Conservation (phyloP, 2,888 invertebrate species). For the Barypeithes pellucidus region DNA sequence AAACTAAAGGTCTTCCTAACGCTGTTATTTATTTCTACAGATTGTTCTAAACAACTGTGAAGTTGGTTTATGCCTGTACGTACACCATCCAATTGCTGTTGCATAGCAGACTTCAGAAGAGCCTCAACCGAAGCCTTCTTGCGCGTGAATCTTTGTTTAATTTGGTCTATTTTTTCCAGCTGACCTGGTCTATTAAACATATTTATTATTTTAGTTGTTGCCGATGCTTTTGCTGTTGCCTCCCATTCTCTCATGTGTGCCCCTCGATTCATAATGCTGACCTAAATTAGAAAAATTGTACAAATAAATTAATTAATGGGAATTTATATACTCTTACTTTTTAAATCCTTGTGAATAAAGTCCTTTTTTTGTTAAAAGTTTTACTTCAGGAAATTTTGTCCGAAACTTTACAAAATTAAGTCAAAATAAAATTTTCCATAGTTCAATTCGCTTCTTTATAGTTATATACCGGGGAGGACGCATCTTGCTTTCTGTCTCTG, state of each 20-base stretch:
- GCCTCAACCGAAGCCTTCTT: slow-evolving; percentile 94
- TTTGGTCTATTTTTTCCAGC: slow-evolving; percentile 91
- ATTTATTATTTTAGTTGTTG: slow-evolving; percentile 89
- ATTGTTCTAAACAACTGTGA: slow-evolving; percentile 88
- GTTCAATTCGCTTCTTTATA: no score
- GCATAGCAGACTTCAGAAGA: slow-evolving; percentile 97
- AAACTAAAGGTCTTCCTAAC: slow-evolving; percentile 84
- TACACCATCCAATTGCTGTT: slow-evolving; percentile 97
- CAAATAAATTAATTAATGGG: neutral
- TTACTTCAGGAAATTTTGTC: no score
- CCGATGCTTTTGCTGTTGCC: slow-evolving; percentile 83
- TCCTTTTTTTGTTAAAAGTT: no score
- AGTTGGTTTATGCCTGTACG: slow-evolving; percentile 93
- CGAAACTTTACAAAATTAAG: no score
- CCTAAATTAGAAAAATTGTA: neutral
- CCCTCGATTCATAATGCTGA: slow-evolving; percentile 23
- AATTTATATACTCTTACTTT: neutral
- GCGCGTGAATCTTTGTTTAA: slow-evolving; percentile 81
- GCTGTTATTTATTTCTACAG: slow-evolving; percentile 81
- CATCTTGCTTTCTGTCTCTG: no score
- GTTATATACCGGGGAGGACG: no score
- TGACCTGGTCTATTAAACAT: slow-evolving; percentile 96
- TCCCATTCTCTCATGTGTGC: slow-evolving; percentile 80
- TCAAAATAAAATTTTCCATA: no score
- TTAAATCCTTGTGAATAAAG: no score